Base-by-base conservation (phyloP, 1,140 invertebrate species). In the Drosophila teissieri region DNA sequence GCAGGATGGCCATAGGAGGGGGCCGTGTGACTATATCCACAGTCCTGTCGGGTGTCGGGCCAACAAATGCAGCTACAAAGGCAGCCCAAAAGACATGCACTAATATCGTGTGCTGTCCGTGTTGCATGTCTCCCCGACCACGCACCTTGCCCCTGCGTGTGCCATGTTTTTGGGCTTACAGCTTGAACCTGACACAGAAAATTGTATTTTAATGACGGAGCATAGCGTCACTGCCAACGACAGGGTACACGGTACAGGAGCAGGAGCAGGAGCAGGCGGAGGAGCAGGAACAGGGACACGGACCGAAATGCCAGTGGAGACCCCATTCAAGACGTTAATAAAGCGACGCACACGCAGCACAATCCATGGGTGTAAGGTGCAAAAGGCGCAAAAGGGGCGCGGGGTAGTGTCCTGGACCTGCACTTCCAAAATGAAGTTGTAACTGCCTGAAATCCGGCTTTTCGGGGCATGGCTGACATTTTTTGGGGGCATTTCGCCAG, bases 171-270 rank as follows among this genome's bases (percentile, higher is more conserved):
- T 78, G 75, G 68, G 58, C 68, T 61, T 84, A 78, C 77, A 80
- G 76, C 85, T 89, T 90, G 84, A 88, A 88, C 83, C 84, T 89
- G 84, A 89, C 84, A 89, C 84, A 89, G 80, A 89, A 89, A 89
- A 89, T 89, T 89, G 84, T 89, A 84, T 89, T 89, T 89, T 89
- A 89, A 89, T 89, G 84, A 89, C 77, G 84, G 84, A 76, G 69
- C 76, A 80, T 54, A 57, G 68, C 68, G 48, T 65, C 63, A 64
- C 39, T 53, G 56, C 49, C 73, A 70, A 61, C 56, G 63, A 76
- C 64, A 61, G 48, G 48, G 31, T 7, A 10, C 5, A 27, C 5
- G 27, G 24, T 27, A 6, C 24, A 27, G 24, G 27, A 27, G 27
- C 27, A 40, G 57, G 58, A 22, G 37, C 12, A 49, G 48, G 39